Evolutionary conservation across 1,140 invertebrate species (phyloP), one percentile per base, ranked within the genome.

Genomic region (Neodiprion fabricii): DNA sequence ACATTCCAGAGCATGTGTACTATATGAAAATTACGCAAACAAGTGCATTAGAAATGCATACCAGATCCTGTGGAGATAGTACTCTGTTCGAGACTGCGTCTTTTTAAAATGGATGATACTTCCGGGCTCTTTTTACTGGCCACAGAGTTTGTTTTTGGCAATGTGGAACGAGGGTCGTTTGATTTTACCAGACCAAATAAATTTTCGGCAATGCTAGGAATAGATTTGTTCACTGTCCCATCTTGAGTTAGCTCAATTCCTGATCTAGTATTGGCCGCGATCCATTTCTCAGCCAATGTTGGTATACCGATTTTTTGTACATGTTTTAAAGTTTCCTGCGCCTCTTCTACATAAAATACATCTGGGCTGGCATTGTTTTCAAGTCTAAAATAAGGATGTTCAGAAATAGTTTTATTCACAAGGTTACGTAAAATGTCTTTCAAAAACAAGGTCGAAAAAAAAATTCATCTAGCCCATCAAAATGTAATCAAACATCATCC

Each of bases 241-340:
- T 86, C 83, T 70, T 87, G 83, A 10, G 84, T 82, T 48, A 81
- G 69, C 61, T 82, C 79, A n/a, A 86, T 80, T 83, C 90, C 90
- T 2, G 89, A 90, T 40, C 89, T 88, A 5, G 91, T 88, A 81
- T 92, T 91, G 1, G 90, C 87, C 8, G 85, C 78, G 67, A 92
- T 88, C 91, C 91, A 92, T 75, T 92, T 91, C 65, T 89, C 89
- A 12, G 91, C 91, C 12, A 93, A 76, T 17, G 88, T 89, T 61
- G 91, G 87, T 8, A 93, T 89, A 47, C 92, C 92, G 70, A 92
- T 89, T 80, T 92, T 91, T 77, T 92, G 90, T n/a, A 94, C 88
- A 80, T 93, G 92, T 53, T 91, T 89, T 3, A 94, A 81, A 2
- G 92, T 93, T 71, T 92, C 92, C 81, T 93, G 91, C n/a, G 91